Percentiles rank a stretch among this genome's conserved stretches.
These are phyloP conservation scores for Tapera naevia DNA, from an alignment of 2,797 vertebrate genomes.

Conservation along the genomic window DNA sequence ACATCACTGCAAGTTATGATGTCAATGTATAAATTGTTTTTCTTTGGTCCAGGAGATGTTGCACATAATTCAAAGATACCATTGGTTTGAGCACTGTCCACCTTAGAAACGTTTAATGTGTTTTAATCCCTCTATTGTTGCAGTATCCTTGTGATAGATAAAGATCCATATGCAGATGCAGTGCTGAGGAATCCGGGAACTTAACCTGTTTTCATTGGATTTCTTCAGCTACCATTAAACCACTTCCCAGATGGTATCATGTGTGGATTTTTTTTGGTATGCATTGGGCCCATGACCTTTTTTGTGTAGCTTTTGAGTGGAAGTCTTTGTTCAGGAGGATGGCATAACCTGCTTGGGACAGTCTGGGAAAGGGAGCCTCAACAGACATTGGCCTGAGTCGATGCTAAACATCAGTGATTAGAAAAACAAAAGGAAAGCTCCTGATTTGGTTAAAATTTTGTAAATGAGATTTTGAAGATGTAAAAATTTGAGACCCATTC, in stretches of 20 bases:
- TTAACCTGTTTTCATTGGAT: slow-evolving; percentile 34
- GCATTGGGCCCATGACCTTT: neutral
- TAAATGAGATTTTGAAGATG: neutral
- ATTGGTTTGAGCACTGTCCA: neutral
- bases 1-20: neutral
- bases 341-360: neutral
- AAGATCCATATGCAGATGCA: neutral
- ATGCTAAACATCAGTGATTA: neutral
- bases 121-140: neutral
- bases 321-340: neutral
- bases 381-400: neutral
- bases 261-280: neutral
- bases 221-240: slow-evolving; percentile 41
- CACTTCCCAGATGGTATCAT: neutral
- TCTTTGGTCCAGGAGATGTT: neutral
- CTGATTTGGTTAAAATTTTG: neutral
- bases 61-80: neutral
- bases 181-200: slow-evolving; percentile 29
- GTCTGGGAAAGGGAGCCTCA: neutral
- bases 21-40: neutral
- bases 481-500: neutral
- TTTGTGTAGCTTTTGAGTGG: neutral
- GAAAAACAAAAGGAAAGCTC: neutral
- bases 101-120: neutral
- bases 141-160: neutral